phyloP scores from a whole-genome alignment of 2,797 vertebrate genomes.

The Taeniopygia guttata region DNA sequence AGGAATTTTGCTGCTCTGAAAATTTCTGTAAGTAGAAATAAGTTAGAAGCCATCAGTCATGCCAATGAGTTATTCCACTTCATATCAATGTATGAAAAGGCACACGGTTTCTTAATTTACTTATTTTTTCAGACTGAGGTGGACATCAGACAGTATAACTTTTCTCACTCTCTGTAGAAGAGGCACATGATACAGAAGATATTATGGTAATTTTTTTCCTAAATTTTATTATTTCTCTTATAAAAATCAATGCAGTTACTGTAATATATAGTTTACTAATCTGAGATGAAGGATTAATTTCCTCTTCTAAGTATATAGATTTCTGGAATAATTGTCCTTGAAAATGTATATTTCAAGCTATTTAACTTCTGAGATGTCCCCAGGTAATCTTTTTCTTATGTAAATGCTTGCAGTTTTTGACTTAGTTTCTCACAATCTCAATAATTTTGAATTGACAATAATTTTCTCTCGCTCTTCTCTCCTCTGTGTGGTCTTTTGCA shows the following conservation, averaged over 20 bases:
- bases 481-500: accelerated
- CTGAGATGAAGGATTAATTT: not conserved
- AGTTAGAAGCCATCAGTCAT: not conserved
- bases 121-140: not conserved
- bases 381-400: not conserved
- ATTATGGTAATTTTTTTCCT: accelerated
- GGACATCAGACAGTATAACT: not conserved
- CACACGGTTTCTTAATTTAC: not conserved
- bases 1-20: not conserved
- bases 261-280: not conserved
- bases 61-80: not conserved
- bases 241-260: not conserved
- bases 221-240: not conserved
- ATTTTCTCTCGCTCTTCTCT: not conserved
- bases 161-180: not conserved
- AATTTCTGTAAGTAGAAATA: not conserved
- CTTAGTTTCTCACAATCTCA: not conserved
- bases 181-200: not conserved
- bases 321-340: not conserved
- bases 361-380: not conserved
- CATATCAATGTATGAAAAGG: not conserved
- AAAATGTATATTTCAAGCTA: not conserved
- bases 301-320: not conserved
- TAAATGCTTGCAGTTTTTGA: not conserved
- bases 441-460: not conserved